phyloP scores from a whole-genome alignment of 1,140 invertebrate genomes.

The Cydia fagiglandana region DNA sequence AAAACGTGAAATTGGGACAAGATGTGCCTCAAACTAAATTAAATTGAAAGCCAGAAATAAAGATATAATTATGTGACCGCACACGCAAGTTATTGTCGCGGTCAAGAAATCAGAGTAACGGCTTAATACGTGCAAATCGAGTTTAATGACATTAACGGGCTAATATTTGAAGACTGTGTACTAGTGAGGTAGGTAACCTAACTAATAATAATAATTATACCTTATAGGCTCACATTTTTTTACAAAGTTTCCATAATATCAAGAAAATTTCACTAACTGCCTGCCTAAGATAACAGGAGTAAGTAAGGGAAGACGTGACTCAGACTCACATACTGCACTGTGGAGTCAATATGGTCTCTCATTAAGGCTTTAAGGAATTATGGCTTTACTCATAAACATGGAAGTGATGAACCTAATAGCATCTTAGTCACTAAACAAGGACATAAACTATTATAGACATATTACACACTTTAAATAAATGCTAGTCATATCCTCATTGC shows the following conservation, averaged over 20 bases:
- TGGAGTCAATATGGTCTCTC: background rate
- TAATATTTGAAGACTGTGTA: background rate
- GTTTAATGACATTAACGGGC: background rate
- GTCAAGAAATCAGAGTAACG: slow-evolving; percentile 1
- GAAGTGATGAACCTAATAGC: background rate
- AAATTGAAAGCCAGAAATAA: background rate
- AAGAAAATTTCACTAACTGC: background rate
- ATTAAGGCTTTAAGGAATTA: background rate
- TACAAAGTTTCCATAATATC: no score
- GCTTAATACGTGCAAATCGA: background rate
- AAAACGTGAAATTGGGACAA: background rate
- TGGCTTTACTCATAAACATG: background rate
- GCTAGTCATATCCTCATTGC: slow-evolving; percentile 14
- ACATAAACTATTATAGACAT: background rate
- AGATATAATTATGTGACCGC: background rate
- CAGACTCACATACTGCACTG: background rate
- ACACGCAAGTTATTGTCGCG: slow-evolving; percentile 9
- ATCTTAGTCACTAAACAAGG: background rate
- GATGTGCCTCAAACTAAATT: background rate
- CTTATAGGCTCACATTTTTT: background rate
- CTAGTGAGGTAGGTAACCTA: background rate
- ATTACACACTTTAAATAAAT: background rate
- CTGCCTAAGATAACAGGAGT: background rate
- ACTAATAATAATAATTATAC: background rate
- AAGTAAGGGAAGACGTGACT: background rate